Base-by-base conservation (phyloP, 23 tunicate genomes). In the Diplosoma virens region DNA sequence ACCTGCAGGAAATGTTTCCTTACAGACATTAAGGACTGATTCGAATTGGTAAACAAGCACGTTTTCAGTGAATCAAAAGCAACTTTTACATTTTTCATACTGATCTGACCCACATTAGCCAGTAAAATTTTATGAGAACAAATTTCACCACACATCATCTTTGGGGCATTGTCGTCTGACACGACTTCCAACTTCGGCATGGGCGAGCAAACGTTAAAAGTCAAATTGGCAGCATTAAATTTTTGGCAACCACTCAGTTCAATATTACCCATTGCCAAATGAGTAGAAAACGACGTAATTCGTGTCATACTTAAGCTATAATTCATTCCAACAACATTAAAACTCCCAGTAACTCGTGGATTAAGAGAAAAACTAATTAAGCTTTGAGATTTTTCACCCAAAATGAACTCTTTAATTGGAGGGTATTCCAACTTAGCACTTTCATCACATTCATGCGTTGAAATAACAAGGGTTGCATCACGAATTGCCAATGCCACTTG, bases 111-210 rank as follows among this genome's bases (percentile, higher is more conserved):
- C 1, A 68, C 58, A 55, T 92, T 92, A 29, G 82, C 63, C 1
- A 92, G 32, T 9, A 32, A 25, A 3, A 92, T 16, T 17, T 77
- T 60, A 23, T 54, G 37, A 11, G 67, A 20, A 24, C 24, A 59
- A 59, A 92, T 52, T 59, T 92, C 92, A 25, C 79, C 90, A 25
- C 82, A 59, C 33, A 83, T 22, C 73, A 84, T 33, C 21, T 66
- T 73, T 0, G 59, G 50, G 11, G 97, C 85, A 37, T 59, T 73
- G 5, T 74, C 78, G 23, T 59, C 75, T 21, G 76, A 21, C 16
- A 16, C 37, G 1, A 73, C 66, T 18, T 71, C 59, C 16, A 92
- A 25, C 48, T 70, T 67, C 27, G 97, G 97, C 82, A 85, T 73
- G 16, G 84, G 41, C 4, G 79, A 74, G 18, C 85, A 28, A 0